Evolutionary conservation across 2,113 vertebrate genomes (phyloP), one percentile per base, ranked within the genome.

Genomic region (Zeus faber): DNA sequence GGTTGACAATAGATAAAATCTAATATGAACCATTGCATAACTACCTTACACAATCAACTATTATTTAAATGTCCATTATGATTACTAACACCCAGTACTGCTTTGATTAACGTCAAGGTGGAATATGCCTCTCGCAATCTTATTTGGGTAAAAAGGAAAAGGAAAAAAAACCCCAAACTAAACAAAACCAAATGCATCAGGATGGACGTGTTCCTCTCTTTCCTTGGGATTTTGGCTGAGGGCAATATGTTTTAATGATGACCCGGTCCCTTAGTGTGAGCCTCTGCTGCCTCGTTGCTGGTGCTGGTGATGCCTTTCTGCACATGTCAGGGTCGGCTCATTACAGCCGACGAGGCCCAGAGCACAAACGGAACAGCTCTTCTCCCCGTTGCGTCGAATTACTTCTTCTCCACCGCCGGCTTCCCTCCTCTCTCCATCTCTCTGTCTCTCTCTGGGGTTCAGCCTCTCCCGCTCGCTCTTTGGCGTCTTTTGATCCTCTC

Each of bases 161-260:
- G 9, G 10, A 23, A 22, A 47, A 46, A 25, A 10, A 58, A 48
- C 13, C n/a, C n/a, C n/a, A n/a, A n/a, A 25, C 6, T 25, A 49
- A 23, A 43, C 16, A 43, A 2, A 74, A 67, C 66, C 65, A 59
- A 69, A 61, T 57, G 79, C 65, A 72, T 79, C 67, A 69, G 70
- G 67, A 80, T 49, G 54, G 60, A 72, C 65, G 70, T 70, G 77
- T 77, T 78, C 63, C 67, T 62, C 60, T 77, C 77, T 87, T 83
- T 82, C 72, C 77, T 87, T 76, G n/a, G n/a, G n/a, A 83, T 86
- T 87, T 82, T 83, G 58, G 82, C 85, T 89, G 67, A 80, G 74
- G 82, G 87, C 83, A 67, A 84, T 80, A 88, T 90, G 85, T 89
- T 90, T 89, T 88, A 89, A 87, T 90, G 86, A 90, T 89, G 87